Evolutionary conservation across 1,140 invertebrate genomes (phyloP).

Genomic region (Drosophila melanogaster): Release_6_plus_ISO1_MT NT_033779.5:10769501-10770000

Average conservation of each 20-base stretch:
- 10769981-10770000: background rate
- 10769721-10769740: conserved; percentile 77
- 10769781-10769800: background rate
- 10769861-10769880: too few relatives aligned
- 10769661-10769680: conserved; percentile 87
- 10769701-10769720: conserved; percentile 87
- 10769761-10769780: conserved; percentile 8
- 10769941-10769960: conserved; percentile 2
- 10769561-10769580: conserved; percentile 88
- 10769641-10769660: conserved; percentile 86
- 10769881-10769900: background rate
- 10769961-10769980: background rate
- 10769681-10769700: conserved; percentile 92
- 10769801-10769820: background rate
- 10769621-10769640: background rate
- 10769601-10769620: conserved; percentile 93
- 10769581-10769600: conserved; percentile 92
- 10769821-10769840: background rate
- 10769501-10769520: conserved; percentile 87
- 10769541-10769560: conserved; percentile 93
- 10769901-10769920: conserved; percentile 28
- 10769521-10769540: conserved; percentile 87
- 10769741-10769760: conserved; percentile 25
- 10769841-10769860: background rate
- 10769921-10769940: conserved; percentile 11